Conservation (phyloP, 2,797 vertebrate species). For the Carapus acus region DNA sequence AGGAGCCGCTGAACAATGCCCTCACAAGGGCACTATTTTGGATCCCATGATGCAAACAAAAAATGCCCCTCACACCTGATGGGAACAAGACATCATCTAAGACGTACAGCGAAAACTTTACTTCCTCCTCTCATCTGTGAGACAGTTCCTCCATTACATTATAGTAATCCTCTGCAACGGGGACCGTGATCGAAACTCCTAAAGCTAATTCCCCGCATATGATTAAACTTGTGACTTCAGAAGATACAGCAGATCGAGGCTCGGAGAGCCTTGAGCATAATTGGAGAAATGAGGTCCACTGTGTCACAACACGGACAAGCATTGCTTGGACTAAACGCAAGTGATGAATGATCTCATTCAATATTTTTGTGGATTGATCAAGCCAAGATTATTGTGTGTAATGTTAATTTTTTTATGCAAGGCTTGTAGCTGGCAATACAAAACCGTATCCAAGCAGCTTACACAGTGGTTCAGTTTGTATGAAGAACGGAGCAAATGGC, state of each 20-base stretch:
- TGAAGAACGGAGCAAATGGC: neutral
- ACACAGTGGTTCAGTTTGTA: too few species aligned
- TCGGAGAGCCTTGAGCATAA: conserved; percentile 34
- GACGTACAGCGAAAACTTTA: too few species aligned
- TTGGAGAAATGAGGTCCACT: neutral
- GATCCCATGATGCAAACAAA: too few species aligned
- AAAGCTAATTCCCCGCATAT: conserved; percentile 45
- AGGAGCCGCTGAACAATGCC: too few species aligned
- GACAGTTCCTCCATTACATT: conserved; percentile 40
- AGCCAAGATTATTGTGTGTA: conserved; percentile 1
- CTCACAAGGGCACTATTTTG: too few species aligned
- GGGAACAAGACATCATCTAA: too few species aligned
- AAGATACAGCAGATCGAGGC: conserved; percentile 22
- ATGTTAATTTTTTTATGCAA: neutral
- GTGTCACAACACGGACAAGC: neutral
- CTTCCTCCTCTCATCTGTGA: neutral
- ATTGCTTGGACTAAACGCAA: conserved; percentile 2
- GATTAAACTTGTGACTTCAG: conserved; percentile 43
- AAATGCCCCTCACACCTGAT: too few species aligned
- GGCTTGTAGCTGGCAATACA: neutral
- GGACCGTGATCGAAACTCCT: conserved; percentile 40
- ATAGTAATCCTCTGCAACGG: conserved; percentile 38
- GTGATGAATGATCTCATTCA: neutral
- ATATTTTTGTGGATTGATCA: neutral
- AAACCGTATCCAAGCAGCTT: too few species aligned